phyloP scores from a whole-genome alignment of 2,797 vertebrate genomes.

The Novumbra hubbsi region DNA sequence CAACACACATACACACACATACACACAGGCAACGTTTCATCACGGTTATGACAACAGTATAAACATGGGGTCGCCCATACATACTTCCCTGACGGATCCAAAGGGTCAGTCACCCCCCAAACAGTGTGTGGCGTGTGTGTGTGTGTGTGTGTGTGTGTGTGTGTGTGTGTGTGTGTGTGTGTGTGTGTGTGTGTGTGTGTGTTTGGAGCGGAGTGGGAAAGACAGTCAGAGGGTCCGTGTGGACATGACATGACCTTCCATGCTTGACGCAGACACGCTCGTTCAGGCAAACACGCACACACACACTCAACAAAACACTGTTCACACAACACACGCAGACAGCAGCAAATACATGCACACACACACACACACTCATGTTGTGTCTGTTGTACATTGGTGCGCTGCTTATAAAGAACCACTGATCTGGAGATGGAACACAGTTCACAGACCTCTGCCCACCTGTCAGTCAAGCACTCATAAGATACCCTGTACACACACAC shows the following conservation, averaged over 20 bases:
- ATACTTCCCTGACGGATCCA: too few relatives aligned
- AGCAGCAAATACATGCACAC: background rate
- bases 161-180: too few relatives aligned
- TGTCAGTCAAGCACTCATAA: constrained; percentile 8
- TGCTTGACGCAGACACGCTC: background rate
- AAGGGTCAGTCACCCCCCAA: too few relatives aligned
- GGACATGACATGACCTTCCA: background rate
- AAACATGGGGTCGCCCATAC: too few relatives aligned
- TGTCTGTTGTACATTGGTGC: background rate
- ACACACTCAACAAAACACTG: background rate
- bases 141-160: too few relatives aligned
- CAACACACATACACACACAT: too few relatives aligned
- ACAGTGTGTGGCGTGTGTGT: too few relatives aligned
- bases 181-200: too few relatives aligned
- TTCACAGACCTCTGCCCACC: background rate
- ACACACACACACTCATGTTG: background rate
- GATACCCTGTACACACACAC: background rate
- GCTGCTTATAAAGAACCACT: background rate
- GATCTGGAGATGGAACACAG: background rate
- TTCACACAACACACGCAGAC: background rate
- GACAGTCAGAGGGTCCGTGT: too few relatives aligned
- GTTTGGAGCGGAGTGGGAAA: too few relatives aligned
- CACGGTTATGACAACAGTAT: too few relatives aligned
- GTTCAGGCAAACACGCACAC: constrained; percentile 8
- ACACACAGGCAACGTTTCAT: too few relatives aligned